Evolutionary conservation across 2,888 invertebrate genomes (phyloP).

Genomic region (Parnassius glacialis): DNA sequence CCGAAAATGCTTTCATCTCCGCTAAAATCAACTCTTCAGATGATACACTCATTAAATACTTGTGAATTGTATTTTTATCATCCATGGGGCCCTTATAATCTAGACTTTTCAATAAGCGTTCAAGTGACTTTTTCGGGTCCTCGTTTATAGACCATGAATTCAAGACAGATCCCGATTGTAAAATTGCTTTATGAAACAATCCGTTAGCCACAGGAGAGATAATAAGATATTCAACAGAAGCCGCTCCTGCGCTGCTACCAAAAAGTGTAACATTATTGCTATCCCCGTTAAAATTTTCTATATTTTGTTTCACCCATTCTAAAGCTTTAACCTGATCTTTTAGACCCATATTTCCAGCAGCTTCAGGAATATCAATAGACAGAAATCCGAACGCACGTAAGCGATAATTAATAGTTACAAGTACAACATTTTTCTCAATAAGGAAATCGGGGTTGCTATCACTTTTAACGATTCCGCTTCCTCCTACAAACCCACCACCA

Average conservation of each 20-base stretch:
- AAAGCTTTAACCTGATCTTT: conserved; percentile 59
- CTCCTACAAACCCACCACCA: conserved; percentile 57
- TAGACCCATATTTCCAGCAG: conserved; percentile 59
- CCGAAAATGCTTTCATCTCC: conserved; percentile 33
- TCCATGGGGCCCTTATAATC: conserved; percentile 39
- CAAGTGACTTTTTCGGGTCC: conserved; percentile 37
- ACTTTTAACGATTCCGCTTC: conserved; percentile 48
- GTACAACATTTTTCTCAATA: conserved; percentile 50
- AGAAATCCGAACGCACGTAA: conserved; percentile 61
- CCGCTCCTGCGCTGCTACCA: conserved; percentile 53
- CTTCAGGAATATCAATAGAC: conserved; percentile 50
- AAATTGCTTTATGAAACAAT: conserved; percentile 55
- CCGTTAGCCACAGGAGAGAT: conserved; percentile 46
- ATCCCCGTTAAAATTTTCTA: conserved; percentile 51
- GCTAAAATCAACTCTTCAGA: conserved; percentile 33
- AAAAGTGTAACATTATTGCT: conserved; percentile 52
- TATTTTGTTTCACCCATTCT: conserved; percentile 56
- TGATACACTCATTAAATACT: conserved; percentile 38
- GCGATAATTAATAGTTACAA: conserved; percentile 66
- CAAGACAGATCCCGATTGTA: conserved; percentile 52
- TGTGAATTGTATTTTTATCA: conserved; percentile 37
- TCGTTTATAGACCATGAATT: conserved; percentile 51
- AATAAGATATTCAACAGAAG: conserved; percentile 50
- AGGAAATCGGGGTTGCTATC: conserved; percentile 57
- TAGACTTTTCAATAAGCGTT: conserved; percentile 39